Evolutionary conservation across 92 coral and sea anemone species (phyloP).

Genomic region (Porites cylindrica): DNA sequence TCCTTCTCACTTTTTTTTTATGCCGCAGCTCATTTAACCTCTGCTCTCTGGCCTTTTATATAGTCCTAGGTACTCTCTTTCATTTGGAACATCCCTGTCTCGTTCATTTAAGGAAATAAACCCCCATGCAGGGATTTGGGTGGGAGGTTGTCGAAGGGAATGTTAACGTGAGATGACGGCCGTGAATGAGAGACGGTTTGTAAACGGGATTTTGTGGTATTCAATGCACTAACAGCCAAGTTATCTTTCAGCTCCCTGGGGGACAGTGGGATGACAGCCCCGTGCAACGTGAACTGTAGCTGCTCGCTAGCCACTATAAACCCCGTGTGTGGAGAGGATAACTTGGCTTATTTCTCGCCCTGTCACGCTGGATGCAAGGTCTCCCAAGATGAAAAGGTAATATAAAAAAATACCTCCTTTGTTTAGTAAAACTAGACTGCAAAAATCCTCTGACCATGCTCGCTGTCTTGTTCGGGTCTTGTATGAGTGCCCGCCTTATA

Average conservation of each 20-base stretch:
- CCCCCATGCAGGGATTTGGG: too few species aligned
- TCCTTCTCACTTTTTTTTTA: too few species aligned
- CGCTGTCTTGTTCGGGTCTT: too few species aligned
- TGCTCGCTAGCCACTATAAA: constrained; percentile 71
- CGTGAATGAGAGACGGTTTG: neutral
- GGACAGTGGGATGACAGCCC: constrained; percentile 16
- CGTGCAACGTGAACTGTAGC: constrained; percentile 78
- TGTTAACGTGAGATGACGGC: neutral
- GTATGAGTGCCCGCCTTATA: too few species aligned
- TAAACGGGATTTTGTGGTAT: neutral
- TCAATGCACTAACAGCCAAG: neutral
- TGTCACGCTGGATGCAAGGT: constrained; percentile 89
- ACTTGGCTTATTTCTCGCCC: constrained; percentile 76
- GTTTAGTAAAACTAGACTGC: neutral
- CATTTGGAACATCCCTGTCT: too few species aligned
- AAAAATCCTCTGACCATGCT: too few species aligned
- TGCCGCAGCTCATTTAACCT: too few species aligned
- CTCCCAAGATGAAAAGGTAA: constrained; percentile 8
- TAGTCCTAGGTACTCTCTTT: too few species aligned
- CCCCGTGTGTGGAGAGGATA: constrained; percentile 87
- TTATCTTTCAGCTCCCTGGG: constrained; percentile 6
- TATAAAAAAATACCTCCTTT: neutral
- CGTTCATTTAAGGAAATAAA: too few species aligned
- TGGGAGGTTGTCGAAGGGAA: too few species aligned
- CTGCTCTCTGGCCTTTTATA: too few species aligned